Base-by-base conservation (phyloP, 2,888 invertebrate species). In the Rhagonycha fulva region DNA sequence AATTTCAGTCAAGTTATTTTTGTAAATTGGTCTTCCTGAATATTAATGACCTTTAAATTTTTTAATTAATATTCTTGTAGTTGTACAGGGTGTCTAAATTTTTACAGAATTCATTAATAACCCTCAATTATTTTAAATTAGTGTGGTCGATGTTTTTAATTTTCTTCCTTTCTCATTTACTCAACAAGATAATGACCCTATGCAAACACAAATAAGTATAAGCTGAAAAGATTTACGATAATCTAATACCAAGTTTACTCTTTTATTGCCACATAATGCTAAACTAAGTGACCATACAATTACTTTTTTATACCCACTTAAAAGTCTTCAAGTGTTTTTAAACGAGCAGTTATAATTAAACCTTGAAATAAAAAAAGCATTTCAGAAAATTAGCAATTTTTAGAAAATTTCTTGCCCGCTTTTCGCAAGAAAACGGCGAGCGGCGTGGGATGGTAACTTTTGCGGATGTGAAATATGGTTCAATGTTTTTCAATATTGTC, bases 221-320 rank as follows among this genome's bases (percentile, higher is more conserved):
- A 47, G 47, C 63, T 62, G 30, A 74, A 76, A 74, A 71, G 69
- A 69, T 76, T 76, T 76, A 76, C 76, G 76, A 76, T 76, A 76
- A 76, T 76, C 76, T 73, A 76, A 76, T 76, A 74, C 68, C 71
- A 74, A 76, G 71, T 71, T 68, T 63, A 72, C 71, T 74, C 74
- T 71, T 76, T 76, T 76, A 76, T 76, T 71, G 72, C 69, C 68
- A 62, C 76, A 76, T 76, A 74, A 76, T 74, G 74, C 74, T 74
- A 47, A 73, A 68, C 74, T 74, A 76, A 73, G 74, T 76, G 76
- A 76, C 76, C 76, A 74, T 24, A 69, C 74, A 68, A 60, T 76
- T 74, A 24, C 71, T 68, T 71, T 74, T 76, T 62, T 32, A 76
- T 72, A 67, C 70, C 72, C 66, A 70, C 66, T 70, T 72, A 71